Conservation (phyloP, 2,797 vertebrate genomes). For the Melanotaenia maccullochi region DNA sequence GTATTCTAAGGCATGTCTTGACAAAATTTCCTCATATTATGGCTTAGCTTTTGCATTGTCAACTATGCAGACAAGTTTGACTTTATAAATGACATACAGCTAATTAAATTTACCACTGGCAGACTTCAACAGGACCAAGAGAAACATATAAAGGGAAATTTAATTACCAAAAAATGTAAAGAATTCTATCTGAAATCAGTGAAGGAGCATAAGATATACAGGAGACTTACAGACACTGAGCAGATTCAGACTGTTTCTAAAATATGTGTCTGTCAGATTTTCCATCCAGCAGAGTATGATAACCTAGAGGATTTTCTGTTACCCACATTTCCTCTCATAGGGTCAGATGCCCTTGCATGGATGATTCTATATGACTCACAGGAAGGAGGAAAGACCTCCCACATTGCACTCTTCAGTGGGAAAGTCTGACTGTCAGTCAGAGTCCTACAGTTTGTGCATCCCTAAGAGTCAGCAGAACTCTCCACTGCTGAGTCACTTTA, state of each 20-base stretch:
- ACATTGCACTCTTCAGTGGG: slow-evolving; percentile 35
- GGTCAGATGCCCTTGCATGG: slow-evolving; percentile 48
- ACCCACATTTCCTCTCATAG: slow-evolving; percentile 49
- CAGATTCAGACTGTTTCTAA: not conserved
- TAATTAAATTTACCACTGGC: too few species aligned
- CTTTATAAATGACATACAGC: too few species aligned
- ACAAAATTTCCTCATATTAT: too few species aligned
- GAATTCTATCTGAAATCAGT: not conserved
- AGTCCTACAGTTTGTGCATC: slow-evolving; percentile 54
- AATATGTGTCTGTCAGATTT: not conserved
- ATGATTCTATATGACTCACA: slow-evolving; percentile 52
- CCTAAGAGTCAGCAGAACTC: slow-evolving; percentile 71
- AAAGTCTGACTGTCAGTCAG: slow-evolving; percentile 62
- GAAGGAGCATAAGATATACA: not conserved
- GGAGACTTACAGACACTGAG: not conserved
- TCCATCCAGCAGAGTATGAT: slow-evolving; percentile 12
- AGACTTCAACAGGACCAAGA: too few species aligned
- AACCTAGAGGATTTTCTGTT: slow-evolving; percentile 50
- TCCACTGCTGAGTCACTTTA: slow-evolving; percentile 69
- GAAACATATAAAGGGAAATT: too few species aligned
- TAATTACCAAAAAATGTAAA: too few species aligned
- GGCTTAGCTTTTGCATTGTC: too few species aligned
- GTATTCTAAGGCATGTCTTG: too few species aligned
- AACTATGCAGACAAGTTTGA: too few species aligned
- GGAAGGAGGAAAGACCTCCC: slow-evolving; percentile 56